These are phyloP conservation scores for Sinotaia quadrata DNA, from an alignment of 2,888 invertebrate genomes.

Conservation along the genomic window DNA sequence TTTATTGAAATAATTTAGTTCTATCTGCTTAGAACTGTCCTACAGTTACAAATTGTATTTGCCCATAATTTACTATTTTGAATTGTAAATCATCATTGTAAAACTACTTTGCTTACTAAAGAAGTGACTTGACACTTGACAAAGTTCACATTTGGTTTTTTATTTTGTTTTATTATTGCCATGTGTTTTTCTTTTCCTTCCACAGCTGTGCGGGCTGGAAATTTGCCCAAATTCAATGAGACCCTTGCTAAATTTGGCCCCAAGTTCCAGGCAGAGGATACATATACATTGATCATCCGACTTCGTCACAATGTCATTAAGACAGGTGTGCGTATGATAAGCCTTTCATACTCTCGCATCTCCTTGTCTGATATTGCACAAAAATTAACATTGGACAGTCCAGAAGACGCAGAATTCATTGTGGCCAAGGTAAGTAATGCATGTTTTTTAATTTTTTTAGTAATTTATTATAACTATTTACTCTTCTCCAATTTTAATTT, in stretches of 20 bases:
- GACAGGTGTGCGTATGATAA: slow-evolving; percentile 96
- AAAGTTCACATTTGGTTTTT: no score
- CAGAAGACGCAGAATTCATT: slow-evolving; percentile 99
- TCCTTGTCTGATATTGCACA: slow-evolving; percentile 94
- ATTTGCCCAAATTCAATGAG: slow-evolving; percentile 93
- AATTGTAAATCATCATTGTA: no score
- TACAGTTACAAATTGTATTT: no score
- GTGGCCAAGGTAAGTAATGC: slow-evolving; percentile 83
- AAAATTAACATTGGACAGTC: slow-evolving; percentile 93
- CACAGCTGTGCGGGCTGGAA: slow-evolving; percentile 90
- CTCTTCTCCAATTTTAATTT: not conserved
- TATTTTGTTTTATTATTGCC: no score
- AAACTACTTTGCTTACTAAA: no score
- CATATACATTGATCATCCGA: slow-evolving; percentile 94
- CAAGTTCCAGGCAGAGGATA: slow-evolving; percentile 94
- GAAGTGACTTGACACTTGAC: no score
- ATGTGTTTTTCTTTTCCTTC: slow-evolving; percentile 41
- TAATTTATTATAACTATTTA: not conserved
- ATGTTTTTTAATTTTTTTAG: not conserved
- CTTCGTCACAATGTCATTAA: slow-evolving; percentile 99
- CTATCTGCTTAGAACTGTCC: no score
- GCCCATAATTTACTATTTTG: no score
- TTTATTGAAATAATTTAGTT: no score
- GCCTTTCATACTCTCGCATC: slow-evolving; percentile 95
- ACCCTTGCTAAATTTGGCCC: slow-evolving; percentile 91